Base-by-base conservation (phyloP, 2,113 vertebrate species). In the Chaetura pelagica region DNA sequence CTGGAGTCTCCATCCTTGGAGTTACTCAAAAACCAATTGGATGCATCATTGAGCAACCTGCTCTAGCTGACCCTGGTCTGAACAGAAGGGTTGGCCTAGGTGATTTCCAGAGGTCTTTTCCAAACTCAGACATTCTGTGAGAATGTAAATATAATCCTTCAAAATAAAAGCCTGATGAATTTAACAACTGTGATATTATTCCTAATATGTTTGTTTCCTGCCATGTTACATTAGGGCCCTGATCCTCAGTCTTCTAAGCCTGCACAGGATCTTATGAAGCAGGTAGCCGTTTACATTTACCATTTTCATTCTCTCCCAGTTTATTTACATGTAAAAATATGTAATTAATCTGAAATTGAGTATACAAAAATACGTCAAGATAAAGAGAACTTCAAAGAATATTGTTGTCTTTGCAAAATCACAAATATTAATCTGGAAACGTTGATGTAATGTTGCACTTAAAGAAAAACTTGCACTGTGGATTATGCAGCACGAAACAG, bases 181-280 rank as follows among this genome's bases (percentile, higher is more conserved):
- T 80, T 74, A 77, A 48, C 0, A 1, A 3, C 24, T 88, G 32
- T 54, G 19, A 38, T 54, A 29, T 55, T 77, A 74, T 91, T 55
- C 42, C 9, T 59, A 29, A 38, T 55, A 27, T 27, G 3, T 10
- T 42, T 71, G 7, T 67, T 92, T 81, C 51, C 49, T 90, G 21
- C 9, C 29, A 27, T 0, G 0, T 84, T 54, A 74, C 13, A 49
- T 44, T 15, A 93, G 20, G 62, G 10, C 5, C 34, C 21, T 44
- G 48, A 17, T 72, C 21, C 21, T 75, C 18, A 44, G 42, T 30
- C 30, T 71, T 83, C 51, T 35, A 30, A 62, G 18, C n/a, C 44
- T 71, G 23, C 0, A 2, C 26, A 23, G 10, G 16, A 32, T 69
- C 38, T 54, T 74, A 14, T 40, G 48, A 91, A 29, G 32, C 38